phyloP scores from a whole-genome alignment of 2,888 invertebrate genomes.

The Dryobota labecula region DNA sequence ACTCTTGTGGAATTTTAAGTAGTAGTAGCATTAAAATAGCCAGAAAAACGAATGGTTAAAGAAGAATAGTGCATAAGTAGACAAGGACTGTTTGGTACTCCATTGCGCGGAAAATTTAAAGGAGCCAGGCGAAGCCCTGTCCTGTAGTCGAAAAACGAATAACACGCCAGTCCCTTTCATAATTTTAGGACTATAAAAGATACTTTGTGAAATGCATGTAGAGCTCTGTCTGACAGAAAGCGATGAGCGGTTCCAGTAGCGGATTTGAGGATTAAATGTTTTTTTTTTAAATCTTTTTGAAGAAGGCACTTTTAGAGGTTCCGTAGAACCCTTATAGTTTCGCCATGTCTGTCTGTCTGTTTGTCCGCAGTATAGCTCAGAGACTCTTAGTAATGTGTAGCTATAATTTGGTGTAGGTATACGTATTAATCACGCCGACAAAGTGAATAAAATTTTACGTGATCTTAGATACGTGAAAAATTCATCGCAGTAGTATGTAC shows the following conservation, averaged over 20 bases:
- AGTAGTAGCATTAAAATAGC: slow-evolving; percentile 18
- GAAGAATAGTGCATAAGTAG: slow-evolving; percentile 46
- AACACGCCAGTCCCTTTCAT: slow-evolving; percentile 46
- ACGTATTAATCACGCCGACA: too few relatives aligned
- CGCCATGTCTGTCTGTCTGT: too few relatives aligned
- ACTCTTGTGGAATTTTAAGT: slow-evolving; percentile 10
- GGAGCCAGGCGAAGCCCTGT: slow-evolving; percentile 29
- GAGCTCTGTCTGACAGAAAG: slow-evolving; percentile 5
- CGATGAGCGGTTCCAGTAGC: slow-evolving; percentile 4
- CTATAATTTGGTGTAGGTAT: too few relatives aligned
- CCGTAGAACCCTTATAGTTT: too few relatives aligned
- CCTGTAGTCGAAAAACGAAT: slow-evolving; percentile 46
- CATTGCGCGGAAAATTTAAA: slow-evolving; percentile 55
- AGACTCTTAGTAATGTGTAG: too few relatives aligned
- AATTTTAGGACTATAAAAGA: slow-evolving; percentile 62
- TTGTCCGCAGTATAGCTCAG: too few relatives aligned
- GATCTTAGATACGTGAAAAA: too few relatives aligned
- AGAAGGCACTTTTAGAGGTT: too few relatives aligned
- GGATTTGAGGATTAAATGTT: not conserved
- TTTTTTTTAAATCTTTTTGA: too few relatives aligned
- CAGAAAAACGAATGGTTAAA: slow-evolving; percentile 24
- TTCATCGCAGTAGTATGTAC: too few relatives aligned
- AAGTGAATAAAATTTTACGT: too few relatives aligned
- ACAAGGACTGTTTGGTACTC: slow-evolving; percentile 42
- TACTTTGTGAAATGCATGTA: slow-evolving; percentile 57